Conservation (phyloP, 1,140 invertebrate genomes). For the Sycobia sp. region DNA sequence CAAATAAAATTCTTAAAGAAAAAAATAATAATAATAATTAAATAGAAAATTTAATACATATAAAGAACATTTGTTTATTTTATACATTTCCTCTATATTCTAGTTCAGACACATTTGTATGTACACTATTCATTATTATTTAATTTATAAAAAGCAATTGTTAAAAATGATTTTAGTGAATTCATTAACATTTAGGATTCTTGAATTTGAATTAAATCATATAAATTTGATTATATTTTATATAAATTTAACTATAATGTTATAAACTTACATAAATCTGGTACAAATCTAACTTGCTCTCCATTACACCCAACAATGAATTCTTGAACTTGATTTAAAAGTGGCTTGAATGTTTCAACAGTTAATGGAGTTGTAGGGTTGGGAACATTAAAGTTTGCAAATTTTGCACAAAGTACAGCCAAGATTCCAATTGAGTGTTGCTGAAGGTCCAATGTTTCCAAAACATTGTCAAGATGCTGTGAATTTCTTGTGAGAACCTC, state of each 20-base stretch:
- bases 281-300: conserved; percentile 83
- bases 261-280: conserved; percentile 83
- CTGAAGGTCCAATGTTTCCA: conserved; percentile 86
- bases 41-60: too few relatives aligned
- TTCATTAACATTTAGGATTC: not conserved
- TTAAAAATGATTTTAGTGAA: too few relatives aligned
- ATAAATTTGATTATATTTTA: too few relatives aligned
- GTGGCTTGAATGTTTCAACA: conserved; percentile 60
- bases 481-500: conserved; percentile 82
- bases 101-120: too few relatives aligned
- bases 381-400: conserved; percentile 62
- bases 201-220: too few relatives aligned
- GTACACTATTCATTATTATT: not conserved
- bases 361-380: conserved; percentile 8
- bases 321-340: conserved; percentile 76
- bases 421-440: conserved; percentile 87
- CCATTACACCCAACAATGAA: conserved; percentile 85
- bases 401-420: conserved; percentile 82
- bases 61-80: too few relatives aligned
- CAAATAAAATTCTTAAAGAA: too few relatives aligned
- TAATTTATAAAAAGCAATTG: not conserved
- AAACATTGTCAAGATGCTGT: conserved; percentile 84
- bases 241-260: too few relatives aligned
- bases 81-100: too few relatives aligned
- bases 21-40: too few relatives aligned